Percentiles rank a stretch among this genome's conserved stretches.
Evolutionary conservation across 30 jellyfish, hydroid and myxozoan genomes (phyloP).

Genomic region (Hydra vulgaris): DNA sequence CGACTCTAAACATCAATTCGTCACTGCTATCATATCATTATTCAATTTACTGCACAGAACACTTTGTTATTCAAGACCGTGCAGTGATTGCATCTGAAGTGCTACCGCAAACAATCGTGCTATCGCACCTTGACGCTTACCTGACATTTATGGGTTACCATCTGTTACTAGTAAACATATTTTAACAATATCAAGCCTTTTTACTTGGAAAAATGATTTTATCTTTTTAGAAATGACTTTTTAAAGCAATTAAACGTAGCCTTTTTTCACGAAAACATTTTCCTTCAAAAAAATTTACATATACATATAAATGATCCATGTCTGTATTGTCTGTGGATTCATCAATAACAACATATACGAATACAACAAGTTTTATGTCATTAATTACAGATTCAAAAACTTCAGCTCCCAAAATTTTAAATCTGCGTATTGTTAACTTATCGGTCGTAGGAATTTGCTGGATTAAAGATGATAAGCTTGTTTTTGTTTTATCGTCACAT

Average conservation of each 20-base stretch:
- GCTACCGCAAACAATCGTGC: neutral
- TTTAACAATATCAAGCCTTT: neutral
- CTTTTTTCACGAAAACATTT: neutral
- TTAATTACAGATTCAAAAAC: neutral
- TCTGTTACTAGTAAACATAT: neutral
- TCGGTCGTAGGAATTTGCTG: neutral
- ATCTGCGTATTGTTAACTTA: neutral
- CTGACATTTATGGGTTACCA: neutral
- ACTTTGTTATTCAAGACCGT: neutral
- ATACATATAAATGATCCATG: neutral
- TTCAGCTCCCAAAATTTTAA: neutral
- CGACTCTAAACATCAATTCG: too few relatives aligned
- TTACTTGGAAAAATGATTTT: neutral
- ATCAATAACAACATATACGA: neutral
- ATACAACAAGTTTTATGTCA: neutral
- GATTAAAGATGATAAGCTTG: neutral
- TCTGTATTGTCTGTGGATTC: neutral
- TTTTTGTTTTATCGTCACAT: neutral
- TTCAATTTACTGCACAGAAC: neutral
- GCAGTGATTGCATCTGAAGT: neutral
- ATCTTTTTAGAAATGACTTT: neutral
- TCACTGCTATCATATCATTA: neutral
- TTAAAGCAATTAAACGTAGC: neutral
- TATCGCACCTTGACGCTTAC: neutral
- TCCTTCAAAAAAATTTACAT: neutral